A percentile compares a stretch with the other conserved stretches of the same genome.
Conservation (phyloP, 2,797 vertebrate species). For the Perodicticus potto region DNA sequence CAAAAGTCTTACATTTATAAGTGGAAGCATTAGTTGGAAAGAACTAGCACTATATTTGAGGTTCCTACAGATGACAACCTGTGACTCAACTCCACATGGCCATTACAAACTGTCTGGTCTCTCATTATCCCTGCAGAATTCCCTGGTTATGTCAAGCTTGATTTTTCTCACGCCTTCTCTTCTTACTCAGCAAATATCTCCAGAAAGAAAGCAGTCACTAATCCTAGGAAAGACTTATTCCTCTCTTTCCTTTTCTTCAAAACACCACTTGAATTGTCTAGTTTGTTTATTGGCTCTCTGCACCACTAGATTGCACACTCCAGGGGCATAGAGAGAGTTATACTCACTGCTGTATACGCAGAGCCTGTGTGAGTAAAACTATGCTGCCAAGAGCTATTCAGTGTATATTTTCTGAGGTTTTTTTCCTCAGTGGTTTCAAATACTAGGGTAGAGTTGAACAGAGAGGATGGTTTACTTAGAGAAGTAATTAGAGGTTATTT, state of each 20-base stretch:
- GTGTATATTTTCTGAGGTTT: neutral
- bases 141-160: neutral
- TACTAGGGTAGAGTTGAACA: neutral
- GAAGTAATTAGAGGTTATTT: neutral
- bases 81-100: neutral
- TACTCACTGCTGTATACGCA: neutral
- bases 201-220: neutral
- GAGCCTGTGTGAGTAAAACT: neutral
- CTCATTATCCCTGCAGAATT: neutral
- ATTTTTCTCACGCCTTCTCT: neutral
- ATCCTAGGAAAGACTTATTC: neutral
- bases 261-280: conserved; percentile 1
- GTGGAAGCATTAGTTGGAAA: neutral
- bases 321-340: neutral
- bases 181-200: neutral
- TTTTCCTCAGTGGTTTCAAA: neutral
- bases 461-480: neutral
- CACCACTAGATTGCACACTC: neutral
- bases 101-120: neutral
- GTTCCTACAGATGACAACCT: neutral
- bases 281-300: neutral
- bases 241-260: conserved; percentile 7
- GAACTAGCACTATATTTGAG: neutral
- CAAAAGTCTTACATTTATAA: neutral
- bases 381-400: neutral